A percentile compares a stretch with the other conserved stretches of the same genome.
These are phyloP conservation scores for Erebia ligea DNA, from an alignment of 2,888 invertebrate species.

Conservation along the genomic window DNA sequence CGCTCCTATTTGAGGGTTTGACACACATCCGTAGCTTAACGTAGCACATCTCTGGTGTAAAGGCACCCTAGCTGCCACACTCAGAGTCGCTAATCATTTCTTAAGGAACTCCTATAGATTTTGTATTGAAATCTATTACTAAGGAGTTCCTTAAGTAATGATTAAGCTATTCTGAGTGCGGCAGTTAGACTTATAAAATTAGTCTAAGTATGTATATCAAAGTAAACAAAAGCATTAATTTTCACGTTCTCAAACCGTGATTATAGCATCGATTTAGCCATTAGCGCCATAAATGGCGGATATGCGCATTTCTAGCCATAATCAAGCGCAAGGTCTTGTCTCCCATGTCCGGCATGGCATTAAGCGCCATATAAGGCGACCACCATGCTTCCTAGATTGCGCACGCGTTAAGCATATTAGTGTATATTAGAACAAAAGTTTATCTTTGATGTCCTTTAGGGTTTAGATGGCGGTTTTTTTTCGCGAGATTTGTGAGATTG, in stretches of 20 bases:
- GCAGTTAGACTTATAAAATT: too few relatives aligned
- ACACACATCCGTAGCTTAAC: too few relatives aligned
- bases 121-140: too few relatives aligned
- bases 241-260: slow-evolving; percentile 34
- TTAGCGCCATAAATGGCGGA: slow-evolving; percentile 39
- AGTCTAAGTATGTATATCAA: too few relatives aligned
- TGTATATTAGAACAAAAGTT: slow-evolving; percentile 16
- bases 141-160: too few relatives aligned
- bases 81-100: too few relatives aligned
- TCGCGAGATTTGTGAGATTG: slow-evolving; percentile 24
- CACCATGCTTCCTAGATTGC: slow-evolving; percentile 46
- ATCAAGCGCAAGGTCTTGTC: slow-evolving; percentile 32
- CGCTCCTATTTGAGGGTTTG: too few relatives aligned
- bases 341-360: slow-evolving; percentile 31
- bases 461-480: neutral
- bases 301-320: slow-evolving; percentile 44
- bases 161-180: too few relatives aligned
- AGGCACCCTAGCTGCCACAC: too few relatives aligned
- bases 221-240: slow-evolving; percentile 20
- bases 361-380: slow-evolving; percentile 38
- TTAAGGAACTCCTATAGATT: too few relatives aligned
- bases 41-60: too few relatives aligned
- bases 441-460: slow-evolving; percentile 20
- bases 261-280: slow-evolving; percentile 28
- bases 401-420: slow-evolving; percentile 14